Evolutionary conservation across 1,140 invertebrate species (phyloP), one percentile per base, ranked within the genome.

Genomic region (Drosophila grimshawi): DNA sequence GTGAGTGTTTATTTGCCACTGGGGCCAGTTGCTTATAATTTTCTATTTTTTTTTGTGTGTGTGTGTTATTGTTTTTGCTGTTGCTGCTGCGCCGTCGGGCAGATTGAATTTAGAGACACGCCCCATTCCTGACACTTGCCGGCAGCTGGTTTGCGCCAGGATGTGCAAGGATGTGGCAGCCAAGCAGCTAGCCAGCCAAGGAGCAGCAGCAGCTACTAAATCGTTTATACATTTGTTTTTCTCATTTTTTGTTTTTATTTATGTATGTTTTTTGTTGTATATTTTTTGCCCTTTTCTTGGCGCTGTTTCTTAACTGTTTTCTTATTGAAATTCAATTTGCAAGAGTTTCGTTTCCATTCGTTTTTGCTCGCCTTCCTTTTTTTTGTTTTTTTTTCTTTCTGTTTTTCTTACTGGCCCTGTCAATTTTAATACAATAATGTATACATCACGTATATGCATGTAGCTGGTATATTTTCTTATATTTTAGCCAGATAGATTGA

Each of bases 261-360:
- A 53, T 56, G 43, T 53, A 19, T 45, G 53, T n/a, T 43, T 65
- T 55, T 66, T 76, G 61, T 53, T 80, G 77, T 73, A 19, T 19
- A 77, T 80, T 78, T 86, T 86, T 67, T 70, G 71, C 70, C 83
- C 76, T 63, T 79, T 75, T 67, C 69, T 78, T 67, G 66, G 63
- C 62, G 62, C 66, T 43, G 39, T 81, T 75, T 63, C 79, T 86
- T 49, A 52, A 66, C 53, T 81, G 61, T 89, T 85, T 89, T 88
- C 70, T 81, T 89, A 89, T 89, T 89, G 85, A 85, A 89, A 89
- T 89, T 89, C 85, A 89, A 89, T 89, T 89, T 89, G 71, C 71
- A 69, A 6, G 48, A 74, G 51, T 61, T 80, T 83, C 57, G 53
- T 61, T 41, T 52, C 57, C 45, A 52, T 74, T 59, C 32, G 35